A percentile compares a stretch with the other conserved stretches of the same genome.
Evolutionary conservation across 2,888 invertebrate species (phyloP).

Genomic region (Ectropis crepuscularia): DNA sequence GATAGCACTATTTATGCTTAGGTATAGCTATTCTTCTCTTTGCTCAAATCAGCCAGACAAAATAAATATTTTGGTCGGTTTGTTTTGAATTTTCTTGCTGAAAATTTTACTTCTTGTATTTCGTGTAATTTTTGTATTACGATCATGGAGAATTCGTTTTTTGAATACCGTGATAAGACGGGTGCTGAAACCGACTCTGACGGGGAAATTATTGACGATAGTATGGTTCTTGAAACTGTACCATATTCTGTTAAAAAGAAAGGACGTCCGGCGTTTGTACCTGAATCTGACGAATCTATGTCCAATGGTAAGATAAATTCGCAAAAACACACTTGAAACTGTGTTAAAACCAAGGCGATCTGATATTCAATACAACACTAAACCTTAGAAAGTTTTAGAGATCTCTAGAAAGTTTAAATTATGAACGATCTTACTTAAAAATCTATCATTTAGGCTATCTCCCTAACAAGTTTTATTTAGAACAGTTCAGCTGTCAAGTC

Average conservation of each 20-base stretch:
- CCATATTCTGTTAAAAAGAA: slow-evolving; percentile 60
- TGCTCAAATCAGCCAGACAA: no score
- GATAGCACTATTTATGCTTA: no score
- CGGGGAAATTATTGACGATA: slow-evolving; percentile 70
- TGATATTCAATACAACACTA: background rate
- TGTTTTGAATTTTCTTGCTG: slow-evolving; percentile 23
- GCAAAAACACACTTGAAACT: background rate
- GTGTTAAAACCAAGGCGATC: no score
- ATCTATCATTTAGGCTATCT: no score
- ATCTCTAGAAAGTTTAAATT: no score
- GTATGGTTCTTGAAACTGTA: slow-evolving; percentile 54
- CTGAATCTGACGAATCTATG: slow-evolving; percentile 73
- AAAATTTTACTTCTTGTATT: background rate
- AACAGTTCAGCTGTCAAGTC: no score
- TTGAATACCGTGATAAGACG: slow-evolving; percentile 70
- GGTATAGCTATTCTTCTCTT: no score
- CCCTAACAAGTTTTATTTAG: no score
- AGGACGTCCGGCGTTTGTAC: slow-evolving; percentile 69
- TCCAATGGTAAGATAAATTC: slow-evolving; percentile 49
- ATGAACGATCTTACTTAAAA: no score
- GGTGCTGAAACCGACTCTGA: slow-evolving; percentile 63
- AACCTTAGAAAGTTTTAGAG: background rate
- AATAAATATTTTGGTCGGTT: background rate
- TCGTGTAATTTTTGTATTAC: background rate
- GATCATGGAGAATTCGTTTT: slow-evolving; percentile 74